Conservation (phyloP, 2,113 vertebrate genomes). For the Prochilodus magdalenae region DNA sequence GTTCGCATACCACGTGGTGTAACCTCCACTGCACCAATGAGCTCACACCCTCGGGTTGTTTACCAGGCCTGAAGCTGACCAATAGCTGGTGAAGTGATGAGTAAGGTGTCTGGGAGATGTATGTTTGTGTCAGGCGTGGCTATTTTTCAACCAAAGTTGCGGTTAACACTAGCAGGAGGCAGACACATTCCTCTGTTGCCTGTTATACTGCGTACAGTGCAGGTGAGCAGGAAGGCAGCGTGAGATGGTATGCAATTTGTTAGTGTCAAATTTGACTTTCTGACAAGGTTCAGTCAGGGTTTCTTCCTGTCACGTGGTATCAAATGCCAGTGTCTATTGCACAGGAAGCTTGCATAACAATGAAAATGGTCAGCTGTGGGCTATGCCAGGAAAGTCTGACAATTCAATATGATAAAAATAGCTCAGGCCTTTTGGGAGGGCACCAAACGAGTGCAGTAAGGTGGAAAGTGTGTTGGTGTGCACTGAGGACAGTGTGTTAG, state of each 20-base stretch:
- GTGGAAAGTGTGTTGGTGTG: neutral
- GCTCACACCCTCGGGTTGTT: conserved; percentile 49
- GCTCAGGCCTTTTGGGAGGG: conserved; percentile 12
- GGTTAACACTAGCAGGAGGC: neutral
- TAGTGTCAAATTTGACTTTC: neutral
- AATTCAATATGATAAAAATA: conserved; percentile 29
- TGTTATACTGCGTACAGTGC: conserved; percentile 18
- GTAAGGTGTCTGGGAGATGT: conserved; percentile 4
- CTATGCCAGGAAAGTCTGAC: conserved; percentile 38
- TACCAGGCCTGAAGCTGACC: conserved; percentile 19
- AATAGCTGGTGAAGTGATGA: neutral
- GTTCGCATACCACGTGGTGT: conserved; percentile 61
- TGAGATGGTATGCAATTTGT: neutral
- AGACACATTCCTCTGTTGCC: conserved; percentile 32
- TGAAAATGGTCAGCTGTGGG: conserved; percentile 12
- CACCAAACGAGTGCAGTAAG: neutral
- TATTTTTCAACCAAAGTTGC: conserved; percentile 5
- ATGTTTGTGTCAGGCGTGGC: conserved; percentile 6
- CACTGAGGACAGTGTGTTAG: neutral
- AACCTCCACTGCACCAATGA: conserved; percentile 51
- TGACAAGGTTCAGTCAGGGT: neutral
- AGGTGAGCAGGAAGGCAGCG: neutral
- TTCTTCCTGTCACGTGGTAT: neutral
- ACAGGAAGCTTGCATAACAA: conserved; percentile 27
- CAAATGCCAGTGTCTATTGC: conserved; percentile 21